Base-by-base conservation (phyloP, 2,888 invertebrate species). In the Ernsta delagoae region DNA sequence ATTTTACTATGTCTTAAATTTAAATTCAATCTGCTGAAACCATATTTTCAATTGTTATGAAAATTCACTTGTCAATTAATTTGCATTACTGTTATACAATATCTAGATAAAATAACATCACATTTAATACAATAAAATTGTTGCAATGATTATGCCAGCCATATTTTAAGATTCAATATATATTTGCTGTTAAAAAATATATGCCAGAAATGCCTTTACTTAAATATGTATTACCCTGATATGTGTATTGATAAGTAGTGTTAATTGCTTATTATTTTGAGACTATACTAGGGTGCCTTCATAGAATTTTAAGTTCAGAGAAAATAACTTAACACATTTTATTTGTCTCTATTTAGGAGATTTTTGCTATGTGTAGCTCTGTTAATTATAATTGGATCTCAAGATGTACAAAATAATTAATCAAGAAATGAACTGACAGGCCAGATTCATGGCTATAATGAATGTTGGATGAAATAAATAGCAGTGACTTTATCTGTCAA, bases 111-210 rank as follows among this genome's bases (percentile, higher is more conserved):
- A 48, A 12, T 48, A 12, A 48, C 48, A 48, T 48, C 48, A 48
- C 48, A 48, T 12, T 48, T n/a, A 48, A 48, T 12, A 45, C n/a
- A 5, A n/a, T n/a, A n/a, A 45, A 45, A n/a, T 45, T 45, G 4
- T 45, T 45, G 8, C 41, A 41, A 8, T 8, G 7, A 45, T 45
- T n/a, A 45, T 45, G n/a, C 45, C 45, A 45, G 45, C n/a, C n/a
- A n/a, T 45, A 53, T 53, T 53, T 11, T 6, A 36, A 59, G 24
- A 59, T 59, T 59, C 36, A 65, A 65, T 43, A 43, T 43, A 3
- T 43, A 43, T 43, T 43, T 43, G 57, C 24, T 24, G 24, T 24
- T 24, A 24, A 24, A 24, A 24, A 1, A 1, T 24, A 24, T 24
- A 24, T 24, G 24, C 24, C 24, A 24, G 24, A 24, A 24, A 24